Percentiles rank a stretch among this genome's conserved stretches.
phyloP scores from a whole-genome alignment of 2,113 vertebrate species.

The Oncorhynchus keta region DNA sequence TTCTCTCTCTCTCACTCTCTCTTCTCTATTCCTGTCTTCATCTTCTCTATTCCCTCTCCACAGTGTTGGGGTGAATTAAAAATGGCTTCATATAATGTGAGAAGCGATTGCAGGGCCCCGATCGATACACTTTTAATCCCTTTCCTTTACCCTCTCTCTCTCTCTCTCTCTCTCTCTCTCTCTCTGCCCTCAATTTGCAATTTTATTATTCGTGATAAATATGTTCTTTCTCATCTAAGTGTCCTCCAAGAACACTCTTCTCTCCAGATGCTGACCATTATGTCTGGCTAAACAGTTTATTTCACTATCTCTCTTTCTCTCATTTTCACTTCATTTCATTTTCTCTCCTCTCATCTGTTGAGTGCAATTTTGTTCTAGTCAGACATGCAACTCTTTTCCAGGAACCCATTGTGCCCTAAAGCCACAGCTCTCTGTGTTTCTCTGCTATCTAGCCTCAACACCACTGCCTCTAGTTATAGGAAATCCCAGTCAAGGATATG shows the following conservation, averaged over 20 bases:
- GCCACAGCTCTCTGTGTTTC: background rate
- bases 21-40: conserved; percentile 6
- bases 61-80: conserved; percentile 65
- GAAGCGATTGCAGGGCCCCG: conserved; percentile 51
- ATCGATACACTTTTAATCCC: conserved; percentile 73
- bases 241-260: conserved; percentile 43
- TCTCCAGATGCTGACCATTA: conserved; percentile 17
- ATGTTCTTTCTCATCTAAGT: conserved; percentile 48
- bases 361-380: conserved; percentile 30
- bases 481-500: background rate
- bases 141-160: conserved; percentile 35
- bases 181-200: conserved; percentile 49
- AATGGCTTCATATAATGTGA: conserved; percentile 67
- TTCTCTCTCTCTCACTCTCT: conserved; percentile 30
- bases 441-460: conserved; percentile 8
- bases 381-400: conserved; percentile 19
- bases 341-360: conserved; percentile 11
- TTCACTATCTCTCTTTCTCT: conserved; percentile 22
- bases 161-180: background rate
- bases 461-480: conserved; percentile 12
- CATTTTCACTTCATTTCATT: conserved; percentile 8
- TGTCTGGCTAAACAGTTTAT: conserved; percentile 34
- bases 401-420: background rate
- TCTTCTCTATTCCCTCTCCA: conserved; percentile 24
- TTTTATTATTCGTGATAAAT: conserved; percentile 55